Evolutionary conservation across 2,888 invertebrate genomes (phyloP), one percentile per base, ranked within the genome.

Genomic region (Synergus umbraculus): DNA sequence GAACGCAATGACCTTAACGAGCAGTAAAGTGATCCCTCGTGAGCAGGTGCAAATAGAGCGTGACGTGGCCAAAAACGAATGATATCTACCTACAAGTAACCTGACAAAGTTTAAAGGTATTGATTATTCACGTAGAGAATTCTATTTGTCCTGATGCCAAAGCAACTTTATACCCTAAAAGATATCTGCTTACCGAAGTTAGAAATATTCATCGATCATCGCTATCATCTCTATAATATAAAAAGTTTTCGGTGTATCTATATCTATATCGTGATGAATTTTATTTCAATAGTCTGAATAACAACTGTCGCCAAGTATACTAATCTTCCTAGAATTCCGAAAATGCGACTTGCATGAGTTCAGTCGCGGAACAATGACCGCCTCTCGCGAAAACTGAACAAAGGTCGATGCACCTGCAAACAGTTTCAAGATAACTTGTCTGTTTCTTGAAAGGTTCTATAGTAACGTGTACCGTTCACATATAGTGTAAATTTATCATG

Each of bases 1-100:
- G 76, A 80, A 81, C 73, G 82, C 82, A 82, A 81, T 84, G 83
- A 80, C 82, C 82, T 82, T 82, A 84, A 84, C 83, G 80, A 84
- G 76, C 76, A 78, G 81, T 81, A 83, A 81, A 79, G 78, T 79
- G 81, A 80, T 81, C 79, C 82, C 76, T 58, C 65, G 80, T 66
- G 79, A 73, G 83, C 84, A 83, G 84, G 83, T 84, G 84, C 82
- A 79, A 81, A 81, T 81, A 79, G 78, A 76, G 79, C 78, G 78
- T 82, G 78, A 79, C 82, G 80, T 76, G 83, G 78, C 79, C 83
- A 79, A 82, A 83, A 83, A 82, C 76, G 76, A 82, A 79, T 79
- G 79, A 67, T 67, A 78, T 78, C 73, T 49, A 37, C 5, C n/a
- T n/a, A n/a, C n/a, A 63, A 46, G n/a, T 78, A 63, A 9, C 64